A percentile compares a stretch with the other conserved stretches of the same genome.
phyloP scores from a whole-genome alignment of 2,113 vertebrate genomes.

The Caracal caracal region DNA sequence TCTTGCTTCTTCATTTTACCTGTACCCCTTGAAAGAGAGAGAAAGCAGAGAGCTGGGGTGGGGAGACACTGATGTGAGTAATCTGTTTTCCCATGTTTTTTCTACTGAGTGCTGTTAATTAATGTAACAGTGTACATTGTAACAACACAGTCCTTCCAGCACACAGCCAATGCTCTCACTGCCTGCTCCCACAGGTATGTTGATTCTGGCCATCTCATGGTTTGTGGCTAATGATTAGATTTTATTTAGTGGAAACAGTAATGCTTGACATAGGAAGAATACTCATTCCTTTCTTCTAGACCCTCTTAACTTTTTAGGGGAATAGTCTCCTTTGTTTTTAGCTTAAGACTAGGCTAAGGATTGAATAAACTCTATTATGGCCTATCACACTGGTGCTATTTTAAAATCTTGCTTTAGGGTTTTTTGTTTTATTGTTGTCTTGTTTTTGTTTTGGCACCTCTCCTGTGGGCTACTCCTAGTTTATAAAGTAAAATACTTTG shows the following conservation, averaged over 20 bases:
- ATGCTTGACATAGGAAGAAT: neutral
- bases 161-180: neutral
- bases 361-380: neutral
- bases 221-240: neutral
- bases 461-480: neutral
- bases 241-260: neutral
- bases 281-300: neutral
- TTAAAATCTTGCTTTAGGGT: neutral
- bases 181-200: too few relatives aligned
- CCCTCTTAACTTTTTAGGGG: neutral
- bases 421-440: neutral
- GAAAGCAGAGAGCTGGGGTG: neutral
- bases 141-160: neutral
- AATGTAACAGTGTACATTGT: too few relatives aligned
- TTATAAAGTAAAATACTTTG: slow-evolving; percentile 9
- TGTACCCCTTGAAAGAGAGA: neutral
- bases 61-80: neutral
- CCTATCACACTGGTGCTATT: neutral
- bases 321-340: neutral
- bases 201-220: neutral
- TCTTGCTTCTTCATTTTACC: neutral
- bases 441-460: neutral
- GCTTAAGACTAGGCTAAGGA: neutral
- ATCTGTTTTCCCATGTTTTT: neutral
- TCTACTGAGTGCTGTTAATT: neutral